phyloP scores from a whole-genome alignment of 2,797 vertebrate species.

The Ptychobarbus kaznakovi region DNA sequence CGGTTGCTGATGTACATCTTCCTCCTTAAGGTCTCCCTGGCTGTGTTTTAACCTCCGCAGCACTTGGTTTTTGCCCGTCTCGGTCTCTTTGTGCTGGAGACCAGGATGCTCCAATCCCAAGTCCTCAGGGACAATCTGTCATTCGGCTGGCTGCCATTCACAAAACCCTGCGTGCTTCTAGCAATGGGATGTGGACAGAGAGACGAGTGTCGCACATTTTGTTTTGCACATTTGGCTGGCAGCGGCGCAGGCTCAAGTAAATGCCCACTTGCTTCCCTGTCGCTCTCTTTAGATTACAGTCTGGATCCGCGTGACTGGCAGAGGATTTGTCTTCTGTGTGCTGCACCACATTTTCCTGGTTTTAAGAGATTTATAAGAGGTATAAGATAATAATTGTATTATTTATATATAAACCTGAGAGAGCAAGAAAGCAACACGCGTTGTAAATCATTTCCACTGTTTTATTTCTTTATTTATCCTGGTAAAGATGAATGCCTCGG shows the following conservation, averaged over 20 bases:
- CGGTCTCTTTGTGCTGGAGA: slow-evolving; percentile 11
- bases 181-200: slow-evolving; percentile 28
- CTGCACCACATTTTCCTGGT: background rate
- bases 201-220: background rate
- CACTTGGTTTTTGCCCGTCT: slow-evolving; percentile 30
- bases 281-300: slow-evolving; percentile 50
- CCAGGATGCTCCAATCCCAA: slow-evolving; percentile 24
- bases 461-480: slow-evolving; percentile 32
- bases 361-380: slow-evolving; percentile 5
- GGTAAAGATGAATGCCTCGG: slow-evolving; percentile 10
- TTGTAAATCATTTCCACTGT: slow-evolving; percentile 2
- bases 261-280: slow-evolving; percentile 54
- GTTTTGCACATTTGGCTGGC: slow-evolving; percentile 48
- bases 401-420: background rate
- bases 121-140: slow-evolving; percentile 48
- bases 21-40: slow-evolving; percentile 27
- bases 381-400: too few species aligned
- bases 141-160: slow-evolving; percentile 50
- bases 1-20: slow-evolving; percentile 32
- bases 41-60: slow-evolving; percentile 29
- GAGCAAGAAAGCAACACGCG: background rate
- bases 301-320: slow-evolving; percentile 15
- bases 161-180: slow-evolving; percentile 33
- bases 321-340: slow-evolving; percentile 25
- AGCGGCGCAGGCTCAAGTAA: slow-evolving; percentile 46